Conservation (phyloP, 2,113 vertebrate genomes). For the Pelecanus crispus region DNA sequence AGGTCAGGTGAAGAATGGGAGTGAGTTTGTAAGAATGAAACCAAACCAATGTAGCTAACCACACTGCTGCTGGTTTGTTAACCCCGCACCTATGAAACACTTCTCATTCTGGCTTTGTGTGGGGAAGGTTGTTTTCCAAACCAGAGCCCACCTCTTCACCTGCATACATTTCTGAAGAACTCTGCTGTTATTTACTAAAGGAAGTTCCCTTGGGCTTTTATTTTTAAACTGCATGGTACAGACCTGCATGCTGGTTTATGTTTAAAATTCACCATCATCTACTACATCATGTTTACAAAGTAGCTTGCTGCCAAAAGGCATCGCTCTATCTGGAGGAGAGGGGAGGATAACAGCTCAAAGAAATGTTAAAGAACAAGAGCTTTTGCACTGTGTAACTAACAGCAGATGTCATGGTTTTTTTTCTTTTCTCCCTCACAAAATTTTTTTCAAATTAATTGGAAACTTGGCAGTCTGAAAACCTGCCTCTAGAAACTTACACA, state of each 20-base stretch:
- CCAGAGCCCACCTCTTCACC: background rate
- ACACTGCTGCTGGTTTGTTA: background rate
- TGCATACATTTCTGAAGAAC: background rate
- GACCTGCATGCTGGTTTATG: background rate
- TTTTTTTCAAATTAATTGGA: background rate
- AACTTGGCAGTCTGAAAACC: background rate
- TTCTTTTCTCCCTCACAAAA: background rate
- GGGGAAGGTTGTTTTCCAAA: background rate
- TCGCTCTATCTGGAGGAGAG: background rate
- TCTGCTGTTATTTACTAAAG: background rate
- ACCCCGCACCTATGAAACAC: background rate
- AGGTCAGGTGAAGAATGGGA: background rate
- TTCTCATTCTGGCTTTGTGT: background rate
- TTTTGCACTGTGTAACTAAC: background rate
- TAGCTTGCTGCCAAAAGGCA: background rate
- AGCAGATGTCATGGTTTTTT: background rate
- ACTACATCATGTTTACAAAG: background rate
- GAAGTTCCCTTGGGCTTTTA: background rate
- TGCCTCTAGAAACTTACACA: background rate
- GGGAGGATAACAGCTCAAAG: background rate
- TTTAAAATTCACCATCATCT: background rate
- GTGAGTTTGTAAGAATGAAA: background rate
- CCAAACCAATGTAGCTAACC: background rate
- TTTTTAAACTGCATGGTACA: background rate
- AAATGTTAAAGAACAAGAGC: background rate